Evolutionary conservation across 2,113 vertebrate species (phyloP), one percentile per base, ranked within the genome.

Genomic region (Syngnathus scovelli): DNA sequence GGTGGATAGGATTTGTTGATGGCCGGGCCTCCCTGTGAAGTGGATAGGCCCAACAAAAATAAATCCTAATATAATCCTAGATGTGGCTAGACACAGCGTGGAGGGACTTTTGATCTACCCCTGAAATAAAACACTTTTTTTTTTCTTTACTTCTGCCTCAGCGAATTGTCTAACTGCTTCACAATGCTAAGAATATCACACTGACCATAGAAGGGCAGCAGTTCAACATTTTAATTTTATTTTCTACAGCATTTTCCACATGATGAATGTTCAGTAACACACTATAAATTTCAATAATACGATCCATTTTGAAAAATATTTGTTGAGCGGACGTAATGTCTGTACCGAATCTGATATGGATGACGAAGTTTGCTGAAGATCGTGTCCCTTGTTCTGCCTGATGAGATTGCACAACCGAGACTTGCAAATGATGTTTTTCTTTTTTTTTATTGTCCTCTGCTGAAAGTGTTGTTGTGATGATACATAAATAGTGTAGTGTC

Each of bases 61-160:
- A 85, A 83, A 87, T 80, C 69, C 74, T 75, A 87, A 84, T 84
- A 82, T 72, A 87, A 86, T 81, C 75, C 77, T 65, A 74, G 79
- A 78, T 85, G 80, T 75, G 83, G 75, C 79, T 69, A 82, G 66
- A 83, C 85, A 11, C 86, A 81, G 88, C 86, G 70, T 79, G 82
- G 74, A 44, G 60, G 80, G 70, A 83, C 79, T 81, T 87, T 88
- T 89, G 83, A 86, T 86, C 78, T 79, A 80, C 84, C 81, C 82
- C 66, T 74, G 77, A 81, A 87, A 85, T 86, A 82, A 87, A 89
- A 87, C 81, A 85, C 79, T 78, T 82, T 79, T 52, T 72, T 82
- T 83, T 78, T 82, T 79, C 21, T 72, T 82, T 83, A 77, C 75
- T 83, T 86, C 81, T 82, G 82, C 81, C 74, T 82, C 78, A 68